phyloP scores from a whole-genome alignment of 2,888 invertebrate genomes.

The Trileptium ribeirensis region DNA sequence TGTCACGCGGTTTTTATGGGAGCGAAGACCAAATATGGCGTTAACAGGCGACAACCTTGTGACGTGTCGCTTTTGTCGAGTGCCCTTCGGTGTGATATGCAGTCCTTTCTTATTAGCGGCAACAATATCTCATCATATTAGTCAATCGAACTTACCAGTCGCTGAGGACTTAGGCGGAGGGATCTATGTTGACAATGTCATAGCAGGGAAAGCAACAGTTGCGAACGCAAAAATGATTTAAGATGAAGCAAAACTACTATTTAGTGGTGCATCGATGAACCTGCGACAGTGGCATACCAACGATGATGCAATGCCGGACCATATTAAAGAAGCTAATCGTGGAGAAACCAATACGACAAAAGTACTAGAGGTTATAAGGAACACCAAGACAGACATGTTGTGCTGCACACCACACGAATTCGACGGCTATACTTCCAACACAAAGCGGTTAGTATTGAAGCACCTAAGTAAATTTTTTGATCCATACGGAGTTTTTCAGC shows the following conservation, averaged over 20 bases:
- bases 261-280: conserved; percentile 25
- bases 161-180: conserved; percentile 15
- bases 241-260: conserved; percentile 22
- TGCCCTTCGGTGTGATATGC: conserved; percentile 30
- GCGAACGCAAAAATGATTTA: conserved; percentile 16
- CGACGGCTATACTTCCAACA: not conserved
- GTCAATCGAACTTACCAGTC: not conserved
- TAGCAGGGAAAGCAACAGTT: not conserved
- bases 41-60: conserved; percentile 18
- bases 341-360: not conserved
- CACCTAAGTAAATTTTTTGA: conserved; percentile 34
- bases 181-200: conserved; percentile 33
- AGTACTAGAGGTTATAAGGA: conserved; percentile 16
- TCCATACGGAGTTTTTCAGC: conserved; percentile 33
- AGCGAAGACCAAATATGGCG: not conserved
- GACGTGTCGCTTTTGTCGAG: conserved; percentile 25
- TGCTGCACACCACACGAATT: not conserved
- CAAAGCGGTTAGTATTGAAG: conserved; percentile 33
- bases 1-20: conserved; percentile 32
- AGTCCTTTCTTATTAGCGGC: conserved; percentile 25
- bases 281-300: conserved; percentile 21
- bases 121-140: not conserved
- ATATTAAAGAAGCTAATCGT: not conserved
- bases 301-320: not conserved
- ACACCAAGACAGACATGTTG: not conserved